phyloP scores from a whole-genome alignment of 2,113 vertebrate species.

The Silurus meridionalis region DNA sequence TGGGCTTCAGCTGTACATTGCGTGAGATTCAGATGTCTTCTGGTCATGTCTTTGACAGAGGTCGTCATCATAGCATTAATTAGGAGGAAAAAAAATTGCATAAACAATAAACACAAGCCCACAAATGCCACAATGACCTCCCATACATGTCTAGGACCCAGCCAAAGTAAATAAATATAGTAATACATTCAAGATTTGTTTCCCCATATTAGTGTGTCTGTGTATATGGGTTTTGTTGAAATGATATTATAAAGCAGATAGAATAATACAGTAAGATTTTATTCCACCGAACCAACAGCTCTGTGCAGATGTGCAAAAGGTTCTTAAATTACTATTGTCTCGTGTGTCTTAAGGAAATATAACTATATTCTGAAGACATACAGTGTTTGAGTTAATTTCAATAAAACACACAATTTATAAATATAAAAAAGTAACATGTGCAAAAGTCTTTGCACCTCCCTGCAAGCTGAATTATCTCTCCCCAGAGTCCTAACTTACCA shows the following conservation, averaged over 20 bases:
- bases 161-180: constrained; percentile 70
- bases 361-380: not conserved
- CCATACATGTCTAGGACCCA: constrained; percentile 58
- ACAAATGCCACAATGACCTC: constrained; percentile 67
- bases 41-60: constrained; percentile 65
- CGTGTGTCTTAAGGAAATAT: constrained; percentile 49
- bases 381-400: not conserved
- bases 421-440: not conserved
- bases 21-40: constrained; percentile 69
- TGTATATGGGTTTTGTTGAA: constrained; percentile 54
- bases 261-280: constrained; percentile 60
- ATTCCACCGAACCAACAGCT: constrained; percentile 66
- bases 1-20: constrained; percentile 60
- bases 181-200: constrained; percentile 77
- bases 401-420: not conserved
- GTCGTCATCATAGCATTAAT: constrained; percentile 74
- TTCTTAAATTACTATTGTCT: constrained; percentile 67
- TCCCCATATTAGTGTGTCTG: constrained; percentile 47
- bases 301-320: constrained; percentile 78
- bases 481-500: not conserved
- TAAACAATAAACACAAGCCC: constrained; percentile 75
- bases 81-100: constrained; percentile 69
- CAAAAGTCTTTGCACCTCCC: not conserved
- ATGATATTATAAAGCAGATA: constrained; percentile 65
- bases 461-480: not conserved